Conservation (phyloP, 2,797 vertebrate species). For the Pseudochromis fuscus region DNA sequence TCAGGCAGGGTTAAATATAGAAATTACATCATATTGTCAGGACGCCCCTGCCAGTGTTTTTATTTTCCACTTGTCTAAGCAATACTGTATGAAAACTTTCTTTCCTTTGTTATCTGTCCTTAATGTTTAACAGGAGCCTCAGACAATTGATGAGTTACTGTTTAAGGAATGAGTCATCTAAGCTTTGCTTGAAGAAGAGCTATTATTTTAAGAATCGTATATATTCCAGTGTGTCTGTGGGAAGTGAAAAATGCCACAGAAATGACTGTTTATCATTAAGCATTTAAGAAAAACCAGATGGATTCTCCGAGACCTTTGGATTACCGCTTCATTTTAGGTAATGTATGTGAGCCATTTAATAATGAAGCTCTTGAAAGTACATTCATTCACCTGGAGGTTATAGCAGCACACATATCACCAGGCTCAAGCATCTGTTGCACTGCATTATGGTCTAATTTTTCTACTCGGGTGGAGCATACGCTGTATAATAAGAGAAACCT, state of each 20-base stretch:
- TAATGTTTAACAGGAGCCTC: constrained; percentile 42
- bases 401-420: too few relatives aligned
- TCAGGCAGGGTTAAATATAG: constrained; percentile 61
- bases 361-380: too few relatives aligned
- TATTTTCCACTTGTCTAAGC: constrained; percentile 11
- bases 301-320: background rate
- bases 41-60: constrained; percentile 27
- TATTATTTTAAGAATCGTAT: constrained; percentile 39
- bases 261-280: constrained; percentile 5
- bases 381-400: too few relatives aligned
- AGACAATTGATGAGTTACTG: constrained; percentile 19
- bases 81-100: constrained; percentile 1
- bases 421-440: too few relatives aligned
- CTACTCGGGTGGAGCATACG: too few relatives aligned
- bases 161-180: constrained; percentile 48
- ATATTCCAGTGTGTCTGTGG: constrained; percentile 26
- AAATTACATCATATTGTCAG: constrained; percentile 41
- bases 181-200: constrained; percentile 19
- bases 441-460: too few relatives aligned
- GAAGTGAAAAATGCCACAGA: constrained; percentile 22
- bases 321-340: background rate
- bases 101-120: constrained; percentile 19
- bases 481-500: too few relatives aligned
- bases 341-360: too few relatives aligned
- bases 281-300: background rate